Percentiles rank a stretch among this genome's conserved stretches.
Conservation (phyloP, 2,888 invertebrate genomes). For the Odontocerum albicorne region DNA sequence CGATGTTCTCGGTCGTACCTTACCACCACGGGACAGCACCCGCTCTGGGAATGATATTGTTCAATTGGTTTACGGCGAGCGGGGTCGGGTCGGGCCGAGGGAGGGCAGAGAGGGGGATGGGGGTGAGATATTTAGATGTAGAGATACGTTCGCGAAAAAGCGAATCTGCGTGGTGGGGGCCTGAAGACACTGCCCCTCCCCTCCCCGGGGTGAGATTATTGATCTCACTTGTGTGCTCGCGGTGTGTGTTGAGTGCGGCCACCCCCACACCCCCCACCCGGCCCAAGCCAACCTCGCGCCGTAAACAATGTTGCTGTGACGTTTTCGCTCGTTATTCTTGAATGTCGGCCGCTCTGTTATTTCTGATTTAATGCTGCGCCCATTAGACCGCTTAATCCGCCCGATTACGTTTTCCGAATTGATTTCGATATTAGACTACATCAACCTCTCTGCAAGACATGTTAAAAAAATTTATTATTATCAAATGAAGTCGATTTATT, state of each 20-base stretch:
- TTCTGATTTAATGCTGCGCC: constrained; percentile 33
- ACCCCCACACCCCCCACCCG: constrained; percentile 4
- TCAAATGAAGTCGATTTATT: no score
- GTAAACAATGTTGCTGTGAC: constrained; percentile 36
- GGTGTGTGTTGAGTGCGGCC: constrained; percentile 29
- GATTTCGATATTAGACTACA: no score
- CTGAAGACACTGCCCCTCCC: constrained; percentile 54
- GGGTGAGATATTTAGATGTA: constrained; percentile 33
- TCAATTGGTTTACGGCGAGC: constrained; percentile 26
- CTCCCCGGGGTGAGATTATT: constrained; percentile 47
- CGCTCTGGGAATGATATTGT: constrained; percentile 27
- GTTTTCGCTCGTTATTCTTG: constrained; percentile 36
- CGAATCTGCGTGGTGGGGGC: constrained; percentile 41
- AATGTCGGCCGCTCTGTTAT: constrained; percentile 32
- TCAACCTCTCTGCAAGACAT: no score
- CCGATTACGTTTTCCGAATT: no score
- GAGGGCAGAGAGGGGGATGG: background rate
- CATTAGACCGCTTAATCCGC: constrained; percentile 12
- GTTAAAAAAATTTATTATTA: no score
- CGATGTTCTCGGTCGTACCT: background rate
- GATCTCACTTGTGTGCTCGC: constrained; percentile 35
- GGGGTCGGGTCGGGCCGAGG: background rate
- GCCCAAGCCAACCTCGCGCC: constrained; percentile 16
- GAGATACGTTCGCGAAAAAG: constrained; percentile 37
- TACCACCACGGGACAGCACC: constrained; percentile 4